Evolutionary conservation across 2,797 vertebrate genomes (phyloP).

Genomic region (Onychomys torridus): DNA sequence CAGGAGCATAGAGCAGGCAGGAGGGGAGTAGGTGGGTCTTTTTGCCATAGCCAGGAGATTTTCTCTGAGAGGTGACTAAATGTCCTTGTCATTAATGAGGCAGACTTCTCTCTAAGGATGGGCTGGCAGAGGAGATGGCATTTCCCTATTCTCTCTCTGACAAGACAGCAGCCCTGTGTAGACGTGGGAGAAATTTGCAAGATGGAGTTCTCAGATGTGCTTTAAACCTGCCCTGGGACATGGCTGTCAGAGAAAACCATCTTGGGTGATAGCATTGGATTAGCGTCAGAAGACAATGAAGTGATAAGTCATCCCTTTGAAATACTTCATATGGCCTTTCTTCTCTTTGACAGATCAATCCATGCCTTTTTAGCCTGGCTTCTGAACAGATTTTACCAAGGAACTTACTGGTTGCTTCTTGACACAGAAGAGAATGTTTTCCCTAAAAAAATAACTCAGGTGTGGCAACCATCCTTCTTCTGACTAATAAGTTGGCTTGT

Average conservation of each 20-base stretch:
- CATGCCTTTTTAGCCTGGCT: slow-evolving; percentile 33
- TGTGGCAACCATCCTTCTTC: slow-evolving; percentile 2
- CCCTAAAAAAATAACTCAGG: slow-evolving; percentile 37
- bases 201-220: slow-evolving; percentile 41
- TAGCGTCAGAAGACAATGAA: slow-evolving; percentile 45
- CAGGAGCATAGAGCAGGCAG: background rate
- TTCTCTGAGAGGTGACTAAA: slow-evolving; percentile 61
- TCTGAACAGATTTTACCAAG: slow-evolving; percentile 55
- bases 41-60: background rate
- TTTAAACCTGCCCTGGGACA: slow-evolving; percentile 57
- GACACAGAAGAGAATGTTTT: slow-evolving; percentile 10
- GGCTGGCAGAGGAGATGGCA: slow-evolving; percentile 12
- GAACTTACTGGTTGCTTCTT: slow-evolving; percentile 50
- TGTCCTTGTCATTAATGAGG: slow-evolving; percentile 68
- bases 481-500: slow-evolving; percentile 11
- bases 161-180: slow-evolving; percentile 44
- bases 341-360: slow-evolving; percentile 57
- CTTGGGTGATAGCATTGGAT: slow-evolving; percentile 50
- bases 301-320: slow-evolving; percentile 48
- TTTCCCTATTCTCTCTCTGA: slow-evolving; percentile 56
- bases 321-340: slow-evolving; percentile 30
- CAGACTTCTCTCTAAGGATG: slow-evolving; percentile 60
- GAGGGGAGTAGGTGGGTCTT: background rate
- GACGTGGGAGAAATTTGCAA: slow-evolving; percentile 29
- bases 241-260: slow-evolving; percentile 55